Conservation (phyloP, 2,113 vertebrate species). For the Cyphomyrus discorhynchus region DNA sequence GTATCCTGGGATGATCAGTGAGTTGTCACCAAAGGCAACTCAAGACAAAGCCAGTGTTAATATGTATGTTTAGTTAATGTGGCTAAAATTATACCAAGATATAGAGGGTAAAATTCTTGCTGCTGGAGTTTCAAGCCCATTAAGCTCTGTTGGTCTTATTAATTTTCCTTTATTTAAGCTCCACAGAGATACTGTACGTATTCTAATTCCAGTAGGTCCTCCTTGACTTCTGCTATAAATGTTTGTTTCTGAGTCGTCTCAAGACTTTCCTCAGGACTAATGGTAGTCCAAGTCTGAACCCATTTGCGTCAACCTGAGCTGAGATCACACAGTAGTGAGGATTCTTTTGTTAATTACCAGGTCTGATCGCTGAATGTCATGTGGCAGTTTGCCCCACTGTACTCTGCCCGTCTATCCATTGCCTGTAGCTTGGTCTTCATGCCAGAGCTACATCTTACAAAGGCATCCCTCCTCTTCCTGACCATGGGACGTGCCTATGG, state of each 20-base stretch:
- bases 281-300: not conserved
- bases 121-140: not conserved
- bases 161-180: not conserved
- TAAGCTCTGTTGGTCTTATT: not conserved
- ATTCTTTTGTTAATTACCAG: conserved; percentile 11
- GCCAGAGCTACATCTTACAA: not conserved
- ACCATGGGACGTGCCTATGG: not conserved
- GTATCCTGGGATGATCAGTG: not conserved
- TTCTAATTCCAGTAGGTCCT: not conserved
- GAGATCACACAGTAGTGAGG: not conserved
- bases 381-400: not conserved
- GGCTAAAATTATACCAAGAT: not conserved
- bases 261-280: not conserved
- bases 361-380: not conserved
- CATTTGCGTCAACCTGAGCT: not conserved
- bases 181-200: not conserved
- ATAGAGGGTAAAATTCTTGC: not conserved
- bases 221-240: not conserved
- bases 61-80: not conserved
- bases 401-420: not conserved
- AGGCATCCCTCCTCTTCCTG: not conserved
- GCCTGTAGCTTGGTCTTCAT: not conserved
- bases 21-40: not conserved
- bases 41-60: not conserved
- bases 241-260: not conserved